phyloP scores from a whole-genome alignment of 2,113 vertebrate species.

The Microtus oregoni region DNA sequence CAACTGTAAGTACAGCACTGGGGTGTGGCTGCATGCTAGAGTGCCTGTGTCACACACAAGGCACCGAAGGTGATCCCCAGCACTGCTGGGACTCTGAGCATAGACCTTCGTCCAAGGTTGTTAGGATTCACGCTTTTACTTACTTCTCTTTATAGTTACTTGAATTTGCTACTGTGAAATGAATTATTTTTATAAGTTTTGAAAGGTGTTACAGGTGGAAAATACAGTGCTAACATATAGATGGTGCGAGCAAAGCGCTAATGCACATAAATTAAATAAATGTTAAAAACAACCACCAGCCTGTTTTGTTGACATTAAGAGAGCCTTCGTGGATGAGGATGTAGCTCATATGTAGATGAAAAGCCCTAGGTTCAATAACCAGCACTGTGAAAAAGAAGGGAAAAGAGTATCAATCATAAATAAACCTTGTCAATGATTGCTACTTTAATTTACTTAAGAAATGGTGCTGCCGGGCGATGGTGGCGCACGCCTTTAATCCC shows the following conservation, averaged over 20 bases:
- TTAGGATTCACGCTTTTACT: conserved; percentile 23
- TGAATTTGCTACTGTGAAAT: conserved; percentile 45
- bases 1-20: conserved; percentile 81
- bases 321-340: not conserved
- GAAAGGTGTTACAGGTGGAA: conserved; percentile 7
- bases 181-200: conserved; percentile 54
- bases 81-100: not conserved
- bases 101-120: not conserved
- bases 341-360: too few species aligned
- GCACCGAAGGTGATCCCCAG: not conserved
- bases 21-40: not conserved
- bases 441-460: conserved; percentile 6
- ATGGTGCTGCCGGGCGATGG: too few species aligned
- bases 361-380: not conserved
- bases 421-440: not conserved
- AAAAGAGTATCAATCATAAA: not conserved
- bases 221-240: not conserved
- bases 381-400: not conserved
- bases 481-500: too few species aligned
- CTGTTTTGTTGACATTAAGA: conserved; percentile 39
- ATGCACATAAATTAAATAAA: not conserved
- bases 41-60: not conserved
- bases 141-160: conserved; percentile 52
- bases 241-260: not conserved
- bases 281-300: not conserved